These are phyloP conservation scores for Epinotia bilunana DNA, from an alignment of 2,888 invertebrate species.

Conservation along the genomic window DNA sequence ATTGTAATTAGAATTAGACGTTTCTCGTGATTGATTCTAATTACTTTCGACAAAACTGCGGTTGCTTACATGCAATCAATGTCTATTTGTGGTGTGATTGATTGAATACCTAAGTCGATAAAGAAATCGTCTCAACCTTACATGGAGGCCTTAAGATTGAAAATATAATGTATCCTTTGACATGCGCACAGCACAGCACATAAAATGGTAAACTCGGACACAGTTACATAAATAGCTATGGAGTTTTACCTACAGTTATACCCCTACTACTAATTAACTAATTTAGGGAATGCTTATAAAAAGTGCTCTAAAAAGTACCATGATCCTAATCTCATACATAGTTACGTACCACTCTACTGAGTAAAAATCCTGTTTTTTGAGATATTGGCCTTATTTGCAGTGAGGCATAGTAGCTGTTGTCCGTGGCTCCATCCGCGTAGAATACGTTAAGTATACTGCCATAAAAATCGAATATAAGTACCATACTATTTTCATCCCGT, in stretches of 20 bases:
- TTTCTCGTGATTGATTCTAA: slow-evolving; percentile 54
- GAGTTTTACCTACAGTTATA: not conserved
- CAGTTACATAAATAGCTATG: not conserved
- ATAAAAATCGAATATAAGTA: too few relatives aligned
- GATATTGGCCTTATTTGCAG: too few relatives aligned
- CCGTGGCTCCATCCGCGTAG: too few relatives aligned
- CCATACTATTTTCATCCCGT: too few relatives aligned
- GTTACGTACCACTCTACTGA: too few relatives aligned
- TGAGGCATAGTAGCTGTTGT: too few relatives aligned
- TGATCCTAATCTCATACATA: too few relatives aligned
- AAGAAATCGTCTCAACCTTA: not conserved
- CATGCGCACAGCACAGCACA: not conserved
- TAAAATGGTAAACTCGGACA: not conserved
- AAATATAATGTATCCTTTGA: slow-evolving; percentile 45
- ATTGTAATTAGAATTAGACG: slow-evolving; percentile 53
- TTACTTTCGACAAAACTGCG: slow-evolving; percentile 20
- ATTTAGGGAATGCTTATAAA: too few relatives aligned
- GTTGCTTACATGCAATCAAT: slow-evolving; percentile 34
- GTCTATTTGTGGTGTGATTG: slow-evolving; percentile 48
- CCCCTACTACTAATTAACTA: too few relatives aligned
- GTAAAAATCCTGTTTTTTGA: too few relatives aligned
- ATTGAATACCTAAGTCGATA: slow-evolving; percentile 14
- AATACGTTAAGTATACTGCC: too few relatives aligned
- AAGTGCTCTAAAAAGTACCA: too few relatives aligned
- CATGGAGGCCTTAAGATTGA: not conserved